Evolutionary conservation across 2,113 vertebrate species (phyloP), one percentile per base, ranked within the genome.

Genomic region (Fulmarus glacialis): DNA sequence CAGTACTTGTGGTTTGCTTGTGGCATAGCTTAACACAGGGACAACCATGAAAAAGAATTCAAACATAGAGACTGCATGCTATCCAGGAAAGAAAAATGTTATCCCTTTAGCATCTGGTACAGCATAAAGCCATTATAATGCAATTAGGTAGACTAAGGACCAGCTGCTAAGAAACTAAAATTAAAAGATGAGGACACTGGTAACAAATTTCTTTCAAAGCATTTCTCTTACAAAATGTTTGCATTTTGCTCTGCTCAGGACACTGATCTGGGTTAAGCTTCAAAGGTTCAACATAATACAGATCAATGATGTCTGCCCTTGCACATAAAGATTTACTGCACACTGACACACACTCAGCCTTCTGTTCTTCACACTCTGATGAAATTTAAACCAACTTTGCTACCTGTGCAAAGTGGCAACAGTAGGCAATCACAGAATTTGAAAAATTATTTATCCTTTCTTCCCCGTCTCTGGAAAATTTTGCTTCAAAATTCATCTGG

Each of bases 131-230:
- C 82, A 98, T 98, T 98, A 98, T 91, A 98, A 96, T 92, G 78
- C 67, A 97, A 98, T 98, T 97, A 98, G 83, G 42, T 56, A 96
- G 94, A 96, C 82, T 94, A 96, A 96, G 72, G 83, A 97, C 92
- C 88, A 98, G 94, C 93, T 98, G 96, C 95, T 98, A 97, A 96
- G 89, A 89, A 98, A 96, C 34, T 94, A 94, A 97, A 97, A 96
- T 84, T 83, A 93, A 98, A 98, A 97, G 74, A 96, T 85, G 43
- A 96, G 90, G 56, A 92, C 27, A 90, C 93, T 45, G 70, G 90
- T 87, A 96, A 96, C 47, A 96, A 70, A 91, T 94, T 89, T 97
- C 67, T 84, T 97, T 90, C 77, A 94, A 97, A 95, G 81, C 67
- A 89, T 72, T 91, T 88, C 17, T 93, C 60, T 68, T 72, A 40